A percentile compares a stretch with the other conserved stretches of the same genome.
These are phyloP conservation scores for Sus cebifrons DNA, from an alignment of 2,797 vertebrate species.

Conservation along the genomic window DNA sequence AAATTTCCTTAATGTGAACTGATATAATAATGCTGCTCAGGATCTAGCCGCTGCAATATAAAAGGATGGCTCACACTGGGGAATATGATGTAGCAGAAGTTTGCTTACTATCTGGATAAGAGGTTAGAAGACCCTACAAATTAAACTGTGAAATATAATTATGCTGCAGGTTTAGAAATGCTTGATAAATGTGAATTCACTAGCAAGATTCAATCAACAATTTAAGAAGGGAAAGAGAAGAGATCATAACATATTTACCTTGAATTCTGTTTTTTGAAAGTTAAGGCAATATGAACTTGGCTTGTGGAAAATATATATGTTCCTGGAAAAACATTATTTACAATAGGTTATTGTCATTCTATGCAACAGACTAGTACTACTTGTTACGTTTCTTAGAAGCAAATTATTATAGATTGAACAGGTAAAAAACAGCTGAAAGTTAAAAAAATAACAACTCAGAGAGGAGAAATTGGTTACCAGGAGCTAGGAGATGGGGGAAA, in stretches of 20 bases:
- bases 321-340: conserved; percentile 89
- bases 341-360: conserved; percentile 31
- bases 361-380: neutral
- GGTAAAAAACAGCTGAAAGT: conserved; percentile 5
- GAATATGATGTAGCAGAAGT: neutral
- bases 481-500: neutral
- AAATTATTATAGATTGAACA: conserved; percentile 11
- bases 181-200: neutral
- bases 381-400: conserved; percentile 18
- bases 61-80: neutral
- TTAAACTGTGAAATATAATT: conserved; percentile 28
- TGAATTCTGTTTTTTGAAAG: conserved; percentile 92
- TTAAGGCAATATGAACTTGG: conserved; percentile 92
- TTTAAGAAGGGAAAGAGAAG: neutral
- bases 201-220: conserved; percentile 22
- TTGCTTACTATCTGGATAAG: neutral
- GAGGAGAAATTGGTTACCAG: neutral
- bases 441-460: conserved; percentile 22
- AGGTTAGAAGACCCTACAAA: neutral
- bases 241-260: conserved; percentile 90
- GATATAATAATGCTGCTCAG: neutral
- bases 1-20: neutral
- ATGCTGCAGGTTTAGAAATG: neutral
- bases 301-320: conserved; percentile 95
- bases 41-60: neutral